phyloP scores from a whole-genome alignment of 2,113 vertebrate genomes.

The Heterotis niloticus region DNA sequence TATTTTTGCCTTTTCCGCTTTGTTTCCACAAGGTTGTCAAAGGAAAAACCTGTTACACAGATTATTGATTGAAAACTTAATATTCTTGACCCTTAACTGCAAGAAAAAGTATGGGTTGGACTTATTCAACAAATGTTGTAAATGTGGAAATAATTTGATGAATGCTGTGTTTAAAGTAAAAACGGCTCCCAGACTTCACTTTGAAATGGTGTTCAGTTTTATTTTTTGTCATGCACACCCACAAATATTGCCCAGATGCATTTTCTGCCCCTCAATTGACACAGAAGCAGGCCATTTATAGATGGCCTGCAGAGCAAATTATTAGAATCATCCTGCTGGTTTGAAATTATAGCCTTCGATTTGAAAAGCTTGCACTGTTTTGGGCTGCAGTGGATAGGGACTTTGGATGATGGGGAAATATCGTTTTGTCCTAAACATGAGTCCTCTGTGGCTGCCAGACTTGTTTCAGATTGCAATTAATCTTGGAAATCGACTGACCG shows the following conservation, averaged over 20 bases:
- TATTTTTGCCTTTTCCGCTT: no score
- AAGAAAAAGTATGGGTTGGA: no score
- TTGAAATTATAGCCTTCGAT: constrained; percentile 56
- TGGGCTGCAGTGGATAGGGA: background rate
- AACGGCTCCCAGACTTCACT: no score
- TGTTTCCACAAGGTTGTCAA: no score
- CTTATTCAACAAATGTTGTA: no score
- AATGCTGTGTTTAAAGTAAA: no score
- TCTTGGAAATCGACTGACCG: background rate
- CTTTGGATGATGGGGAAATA: background rate
- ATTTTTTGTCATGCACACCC: background rate
- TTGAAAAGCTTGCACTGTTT: constrained; percentile 29
- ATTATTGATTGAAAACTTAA: no score
- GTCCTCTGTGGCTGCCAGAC: background rate
- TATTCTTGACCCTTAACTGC: no score
- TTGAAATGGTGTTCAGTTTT: no score
- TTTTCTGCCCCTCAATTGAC: constrained; percentile 8
- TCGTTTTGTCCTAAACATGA: constrained; percentile 10
- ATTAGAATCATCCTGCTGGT: constrained; percentile 57
- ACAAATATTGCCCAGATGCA: constrained; percentile 21
- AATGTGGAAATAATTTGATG: no score
- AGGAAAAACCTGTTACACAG: no score
- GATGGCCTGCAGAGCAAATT: constrained; percentile 48
- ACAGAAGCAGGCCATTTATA: constrained; percentile 53
- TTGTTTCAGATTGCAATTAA: background rate